phyloP scores from a whole-genome alignment of 2,888 invertebrate genomes.

The Eupithecia tripunctaria region DNA sequence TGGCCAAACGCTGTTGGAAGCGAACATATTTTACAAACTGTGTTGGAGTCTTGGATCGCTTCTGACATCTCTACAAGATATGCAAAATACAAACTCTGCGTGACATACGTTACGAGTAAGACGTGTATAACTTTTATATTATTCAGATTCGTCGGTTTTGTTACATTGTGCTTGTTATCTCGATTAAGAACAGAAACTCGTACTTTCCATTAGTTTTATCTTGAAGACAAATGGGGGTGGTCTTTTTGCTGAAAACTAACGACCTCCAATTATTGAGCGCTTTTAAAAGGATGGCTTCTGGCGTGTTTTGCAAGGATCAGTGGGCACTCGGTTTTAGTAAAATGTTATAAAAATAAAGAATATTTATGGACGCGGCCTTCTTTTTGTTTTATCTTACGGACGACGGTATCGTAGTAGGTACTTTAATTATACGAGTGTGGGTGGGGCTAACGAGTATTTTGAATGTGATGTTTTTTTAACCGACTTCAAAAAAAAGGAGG shows the following conservation, averaged over 20 bases:
- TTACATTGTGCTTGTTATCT: conserved; percentile 29
- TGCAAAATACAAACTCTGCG: conserved; percentile 20
- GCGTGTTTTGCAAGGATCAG: conserved; percentile 1
- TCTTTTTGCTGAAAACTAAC: conserved; percentile 10
- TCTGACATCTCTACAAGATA: conserved; percentile 31
- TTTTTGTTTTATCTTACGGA: not conserved
- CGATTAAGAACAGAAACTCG: conserved; percentile 5
- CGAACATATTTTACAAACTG: conserved; percentile 28
- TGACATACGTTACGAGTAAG: conserved; percentile 2
- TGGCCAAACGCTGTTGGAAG: conserved; percentile 38
- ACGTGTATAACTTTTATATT: conserved; percentile 21
- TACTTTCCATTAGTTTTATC: conserved; percentile 14
- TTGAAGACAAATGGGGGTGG: conserved; percentile 8
- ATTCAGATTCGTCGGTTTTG: conserved; percentile 31
- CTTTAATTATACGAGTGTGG: not conserved
- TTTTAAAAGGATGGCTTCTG: conserved; percentile 11
- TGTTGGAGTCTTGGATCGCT: conserved; percentile 32
- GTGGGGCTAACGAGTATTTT: not conserved
- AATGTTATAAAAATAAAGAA: conserved; percentile 1
- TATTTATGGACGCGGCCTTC: not conserved
- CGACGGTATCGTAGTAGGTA: not conserved
- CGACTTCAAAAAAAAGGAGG: too few relatives aligned
- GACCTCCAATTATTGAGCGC: conserved; percentile 6
- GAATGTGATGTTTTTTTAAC: not conserved
- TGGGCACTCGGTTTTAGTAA: conserved; percentile 1